These are phyloP conservation scores for Clytia hemisphaerica DNA, from an alignment of 30 jellyfish, hydroid and myxozoan species.

Conservation along the genomic window DNA sequence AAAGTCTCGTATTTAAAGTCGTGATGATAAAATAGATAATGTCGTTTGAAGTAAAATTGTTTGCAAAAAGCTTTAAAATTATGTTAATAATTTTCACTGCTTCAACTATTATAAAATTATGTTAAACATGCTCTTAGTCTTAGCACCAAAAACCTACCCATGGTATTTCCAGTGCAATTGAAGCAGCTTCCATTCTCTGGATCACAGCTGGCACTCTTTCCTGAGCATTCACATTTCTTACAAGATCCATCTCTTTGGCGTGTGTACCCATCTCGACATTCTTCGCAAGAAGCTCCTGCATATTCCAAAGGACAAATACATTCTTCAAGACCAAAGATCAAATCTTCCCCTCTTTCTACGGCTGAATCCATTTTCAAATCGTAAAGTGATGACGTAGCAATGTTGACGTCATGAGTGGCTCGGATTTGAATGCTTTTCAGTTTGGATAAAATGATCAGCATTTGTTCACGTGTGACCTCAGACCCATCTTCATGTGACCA, in stretches of 20 bases:
- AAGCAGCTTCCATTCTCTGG: slow-evolving; percentile 84
- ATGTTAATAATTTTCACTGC: too few relatives aligned
- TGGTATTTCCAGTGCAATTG: slow-evolving; percentile 62
- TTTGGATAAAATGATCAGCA: slow-evolving; percentile 44
- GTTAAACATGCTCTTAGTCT: too few relatives aligned
- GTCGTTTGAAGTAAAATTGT: too few relatives aligned
- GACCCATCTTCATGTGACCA: slow-evolving; percentile 58
- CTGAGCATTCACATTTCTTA: slow-evolving; percentile 70
- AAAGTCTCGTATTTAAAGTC: too few relatives aligned
- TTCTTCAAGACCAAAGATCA: slow-evolving; percentile 56
- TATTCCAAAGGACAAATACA: slow-evolving; percentile 77
- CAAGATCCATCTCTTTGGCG: slow-evolving; percentile 81
- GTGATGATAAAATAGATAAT: too few relatives aligned
- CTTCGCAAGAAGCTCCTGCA: slow-evolving; percentile 76
- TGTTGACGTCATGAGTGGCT: slow-evolving; percentile 50
- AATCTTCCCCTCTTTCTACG: slow-evolving; percentile 42
- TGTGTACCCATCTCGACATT: slow-evolving; percentile 80
- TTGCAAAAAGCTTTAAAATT: too few relatives aligned
- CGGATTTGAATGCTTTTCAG: slow-evolving; percentile 41
- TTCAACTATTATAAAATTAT: too few relatives aligned
- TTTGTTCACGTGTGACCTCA: slow-evolving; percentile 48
- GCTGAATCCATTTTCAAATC: slow-evolving; percentile 55
- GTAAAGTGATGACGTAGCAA: slow-evolving; percentile 18
- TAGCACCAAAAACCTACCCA: too few relatives aligned
- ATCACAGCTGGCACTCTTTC: slow-evolving; percentile 66